Evolutionary conservation across 2,888 invertebrate genomes (phyloP), one percentile per base, ranked within the genome.

Genomic region (Papilio elwesi): DNA sequence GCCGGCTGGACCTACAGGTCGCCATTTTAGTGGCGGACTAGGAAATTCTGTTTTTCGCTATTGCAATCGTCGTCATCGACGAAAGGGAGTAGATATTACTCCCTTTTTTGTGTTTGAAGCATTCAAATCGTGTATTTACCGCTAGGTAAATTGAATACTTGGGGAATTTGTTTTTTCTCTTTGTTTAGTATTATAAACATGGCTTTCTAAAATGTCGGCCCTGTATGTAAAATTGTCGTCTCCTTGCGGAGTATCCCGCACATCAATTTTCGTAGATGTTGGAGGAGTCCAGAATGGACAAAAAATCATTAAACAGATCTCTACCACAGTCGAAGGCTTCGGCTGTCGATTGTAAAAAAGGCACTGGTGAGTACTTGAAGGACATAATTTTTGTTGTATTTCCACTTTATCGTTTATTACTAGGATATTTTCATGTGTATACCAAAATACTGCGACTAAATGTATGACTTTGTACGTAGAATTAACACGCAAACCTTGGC

Each of bases 201-300:
- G 96, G 96, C 96, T 95, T 96, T 95, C 95, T 96, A 96, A 96
- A 95, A 97, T 97, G 97, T 96, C 95, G 95, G 94, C 94, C 92
- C 92, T 95, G 95, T 95, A 95, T 93, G 93, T 94, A 94, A 90
- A 91, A 91, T 94, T 94, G 91, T 94, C 94, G 94, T 95, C 96
- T 96, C 96, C 96, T 94, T 92, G 95, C 95, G 96, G 96, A 95
- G 95, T 92, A 90, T 86, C 94, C 94, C 94, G 95, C 95, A 93
- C 90, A 90, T 90, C 89, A 89, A 84, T 85, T 86, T 83, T 87
- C 85, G 91, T 94, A 88, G 88, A 92, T 93, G 93, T 94, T 94
- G 89, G 94, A 94, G 85, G 94, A 93, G 84, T 89, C 90, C 90
- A 92, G 93, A 92, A 97, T 97, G 97, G 97, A 96, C 94, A 97